Percentiles rank a stretch among this genome's conserved stretches.
Evolutionary conservation across 2,888 invertebrate genomes (phyloP).

Genomic region (Brachyopa scutellaris): DNA sequence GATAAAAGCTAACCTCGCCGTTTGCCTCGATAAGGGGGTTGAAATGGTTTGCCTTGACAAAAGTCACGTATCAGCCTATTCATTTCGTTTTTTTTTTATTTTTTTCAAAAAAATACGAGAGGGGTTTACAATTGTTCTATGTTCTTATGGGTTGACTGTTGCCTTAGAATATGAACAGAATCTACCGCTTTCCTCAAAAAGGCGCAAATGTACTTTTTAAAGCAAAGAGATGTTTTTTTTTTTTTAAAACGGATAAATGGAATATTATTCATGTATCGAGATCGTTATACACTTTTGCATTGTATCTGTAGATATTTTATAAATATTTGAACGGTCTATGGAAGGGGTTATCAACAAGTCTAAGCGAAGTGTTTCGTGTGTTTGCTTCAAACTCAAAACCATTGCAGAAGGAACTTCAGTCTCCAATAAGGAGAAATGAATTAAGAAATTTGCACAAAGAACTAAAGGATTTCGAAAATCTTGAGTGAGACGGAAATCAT

Average conservation of each 20-base stretch:
- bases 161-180: conserved; percentile 13
- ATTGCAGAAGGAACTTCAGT: too few relatives aligned
- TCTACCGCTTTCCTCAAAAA: conserved; percentile 8
- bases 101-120: neutral
- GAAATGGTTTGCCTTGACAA: conserved; percentile 58
- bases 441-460: too few relatives aligned
- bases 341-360: neutral
- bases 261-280: neutral
- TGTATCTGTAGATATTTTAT: neutral
- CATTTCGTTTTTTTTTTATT: conserved; percentile 25
- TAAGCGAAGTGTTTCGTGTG: neutral
- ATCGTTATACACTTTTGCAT: neutral
- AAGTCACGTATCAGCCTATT: conserved; percentile 72
- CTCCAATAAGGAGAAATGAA: too few relatives aligned
- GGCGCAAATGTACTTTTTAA: conserved; percentile 44
- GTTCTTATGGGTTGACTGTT: conserved; percentile 43
- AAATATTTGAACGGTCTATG: neutral
- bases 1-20: conserved; percentile 3
- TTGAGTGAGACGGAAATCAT: too few relatives aligned
- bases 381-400: too few relatives aligned
- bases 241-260: neutral
- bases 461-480: too few relatives aligned
- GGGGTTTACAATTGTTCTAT: conserved; percentile 40
- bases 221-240: neutral
- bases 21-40: conserved; percentile 24